A percentile compares a stretch with the other conserved stretches of the same genome.
These are phyloP conservation scores for Umimayanthus kanabou DNA, from an alignment of 92 coral and sea anemone species.

Conservation along the genomic window DNA sequence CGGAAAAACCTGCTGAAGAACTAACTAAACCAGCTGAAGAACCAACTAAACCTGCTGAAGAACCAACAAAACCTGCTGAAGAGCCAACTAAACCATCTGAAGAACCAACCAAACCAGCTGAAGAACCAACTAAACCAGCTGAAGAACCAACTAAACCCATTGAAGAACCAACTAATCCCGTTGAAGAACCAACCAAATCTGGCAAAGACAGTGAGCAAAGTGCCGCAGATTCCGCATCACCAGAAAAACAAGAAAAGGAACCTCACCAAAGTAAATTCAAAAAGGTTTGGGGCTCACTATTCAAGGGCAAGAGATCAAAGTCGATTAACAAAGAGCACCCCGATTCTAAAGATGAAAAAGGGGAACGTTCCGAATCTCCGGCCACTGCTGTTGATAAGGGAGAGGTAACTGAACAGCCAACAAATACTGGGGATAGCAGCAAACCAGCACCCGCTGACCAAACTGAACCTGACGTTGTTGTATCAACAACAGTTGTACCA, in stretches of 20 bases:
- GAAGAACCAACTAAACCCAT: conserved; percentile 8
- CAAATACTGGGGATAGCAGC: conserved; percentile 1
- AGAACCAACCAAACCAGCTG: background rate
- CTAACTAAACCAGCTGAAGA: background rate
- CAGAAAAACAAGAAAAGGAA: conserved; percentile 36
- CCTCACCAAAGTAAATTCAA: conserved; percentile 45
- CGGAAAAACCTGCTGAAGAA: conserved; percentile 5
- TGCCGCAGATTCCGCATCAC: conserved; percentile 21
- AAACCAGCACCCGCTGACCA: background rate
- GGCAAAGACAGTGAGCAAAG: conserved; percentile 3
- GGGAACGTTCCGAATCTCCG: background rate
- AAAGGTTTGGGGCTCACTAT: conserved; percentile 56
- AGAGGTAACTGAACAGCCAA: background rate
- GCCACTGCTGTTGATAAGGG: conserved; percentile 1
- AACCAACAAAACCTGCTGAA: background rate
- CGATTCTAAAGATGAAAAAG: conserved; percentile 12
- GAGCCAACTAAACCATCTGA: background rate
- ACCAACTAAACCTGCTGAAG: conserved; percentile 3
- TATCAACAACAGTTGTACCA: background rate
- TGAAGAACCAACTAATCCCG: background rate
- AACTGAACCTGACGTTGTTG: background rate
- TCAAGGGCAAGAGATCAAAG: conserved; percentile 44
- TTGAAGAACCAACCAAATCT: conserved; percentile 21
- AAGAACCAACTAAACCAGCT: background rate
- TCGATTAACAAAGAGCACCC: conserved; percentile 32